Evolutionary conservation across 1,140 invertebrate species (phyloP).

Genomic region (Pseudachorutes palmiensis): DNA sequence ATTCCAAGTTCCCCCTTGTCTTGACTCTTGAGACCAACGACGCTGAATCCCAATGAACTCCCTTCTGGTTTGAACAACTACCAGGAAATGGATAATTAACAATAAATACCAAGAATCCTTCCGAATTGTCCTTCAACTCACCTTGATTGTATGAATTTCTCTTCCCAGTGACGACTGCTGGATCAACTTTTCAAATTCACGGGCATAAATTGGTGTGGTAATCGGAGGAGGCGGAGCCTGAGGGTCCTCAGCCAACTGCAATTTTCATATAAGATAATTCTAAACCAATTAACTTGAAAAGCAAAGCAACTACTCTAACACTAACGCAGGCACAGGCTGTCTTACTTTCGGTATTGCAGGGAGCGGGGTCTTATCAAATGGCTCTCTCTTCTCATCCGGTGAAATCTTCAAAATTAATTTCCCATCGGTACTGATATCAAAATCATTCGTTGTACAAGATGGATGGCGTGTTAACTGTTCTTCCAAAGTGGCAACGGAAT

Average conservation of each 20-base stretch:
- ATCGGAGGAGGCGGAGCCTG: slow-evolving; percentile 43
- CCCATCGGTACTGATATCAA: slow-evolving; percentile 73
- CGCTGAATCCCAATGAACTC: slow-evolving; percentile 65
- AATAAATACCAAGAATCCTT: not conserved
- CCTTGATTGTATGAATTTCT: slow-evolving; percentile 53
- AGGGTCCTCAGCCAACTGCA: slow-evolving; percentile 13
- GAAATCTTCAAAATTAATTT: slow-evolving; percentile 53
- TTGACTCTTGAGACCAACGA: slow-evolving; percentile 61
- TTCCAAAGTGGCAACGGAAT: slow-evolving; percentile 70
- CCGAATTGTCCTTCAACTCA: too few relatives aligned
- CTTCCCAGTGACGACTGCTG: slow-evolving; percentile 55
- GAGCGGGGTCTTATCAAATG: slow-evolving; percentile 36
- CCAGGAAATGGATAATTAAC: slow-evolving; percentile 34
- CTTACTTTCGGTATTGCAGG: not conserved
- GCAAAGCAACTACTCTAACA: not conserved
- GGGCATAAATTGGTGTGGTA: slow-evolving; percentile 53
- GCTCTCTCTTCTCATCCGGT: slow-evolving; percentile 40
- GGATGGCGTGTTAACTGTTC: slow-evolving; percentile 75
- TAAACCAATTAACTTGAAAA: slow-evolving; percentile 7
- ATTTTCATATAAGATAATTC: slow-evolving; percentile 5
- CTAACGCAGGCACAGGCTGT: not conserved
- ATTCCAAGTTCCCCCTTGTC: slow-evolving; percentile 64
- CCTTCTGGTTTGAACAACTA: slow-evolving; percentile 64
- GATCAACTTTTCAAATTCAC: slow-evolving; percentile 57
- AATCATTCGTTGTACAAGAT: slow-evolving; percentile 81